A percentile compares a stretch with the other conserved stretches of the same genome.
phyloP scores from a whole-genome alignment of 2,113 vertebrate species.

The Pandion haliaetus region DNA sequence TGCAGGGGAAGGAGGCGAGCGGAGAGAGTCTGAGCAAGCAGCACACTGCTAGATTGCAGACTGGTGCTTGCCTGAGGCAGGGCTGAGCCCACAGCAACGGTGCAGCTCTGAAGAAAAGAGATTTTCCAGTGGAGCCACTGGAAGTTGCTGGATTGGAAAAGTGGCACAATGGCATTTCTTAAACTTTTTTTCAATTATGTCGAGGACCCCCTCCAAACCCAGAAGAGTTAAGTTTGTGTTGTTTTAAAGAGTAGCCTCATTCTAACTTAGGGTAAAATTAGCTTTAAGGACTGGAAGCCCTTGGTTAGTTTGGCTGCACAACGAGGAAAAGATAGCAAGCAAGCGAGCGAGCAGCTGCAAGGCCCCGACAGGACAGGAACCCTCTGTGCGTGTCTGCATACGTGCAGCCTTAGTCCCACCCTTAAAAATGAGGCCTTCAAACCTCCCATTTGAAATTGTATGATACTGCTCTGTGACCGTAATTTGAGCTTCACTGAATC shows the following conservation, averaged over 20 bases:
- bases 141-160: neutral
- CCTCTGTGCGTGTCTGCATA: rapidly evolving
- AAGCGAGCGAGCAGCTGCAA: rapidly evolving
- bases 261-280: neutral
- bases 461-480: neutral
- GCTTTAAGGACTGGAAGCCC: neutral
- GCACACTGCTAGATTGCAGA: neutral
- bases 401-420: neutral
- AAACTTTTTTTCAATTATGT: neutral
- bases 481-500: neutral
- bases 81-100: neutral
- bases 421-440: neutral
- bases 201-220: neutral
- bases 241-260: neutral
- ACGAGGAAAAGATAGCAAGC: neutral
- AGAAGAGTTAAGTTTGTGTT: neutral
- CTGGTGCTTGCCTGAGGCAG: neutral
- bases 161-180: neutral
- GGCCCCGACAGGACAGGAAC: rapidly evolving
- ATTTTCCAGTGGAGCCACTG: neutral
- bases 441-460: neutral
- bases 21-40: neutral
- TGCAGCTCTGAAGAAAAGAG: neutral
- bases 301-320: neutral
- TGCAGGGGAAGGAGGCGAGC: rapidly evolving